These are phyloP conservation scores for Latrodectus hesperus DNA, from an alignment of 2,888 invertebrate species.

Conservation along the genomic window DNA sequence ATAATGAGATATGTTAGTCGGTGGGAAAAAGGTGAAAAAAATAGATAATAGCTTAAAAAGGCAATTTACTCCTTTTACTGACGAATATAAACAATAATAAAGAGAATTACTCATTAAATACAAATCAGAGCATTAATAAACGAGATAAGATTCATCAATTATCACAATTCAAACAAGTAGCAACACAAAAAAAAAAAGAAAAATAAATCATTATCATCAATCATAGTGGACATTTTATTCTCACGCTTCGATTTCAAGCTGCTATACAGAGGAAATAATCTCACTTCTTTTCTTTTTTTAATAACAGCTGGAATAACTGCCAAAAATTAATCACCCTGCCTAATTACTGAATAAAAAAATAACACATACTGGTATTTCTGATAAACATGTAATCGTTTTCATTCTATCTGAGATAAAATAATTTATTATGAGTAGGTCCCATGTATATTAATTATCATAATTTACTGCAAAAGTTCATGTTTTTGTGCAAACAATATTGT, in stretches of 20 bases:
- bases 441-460: no score
- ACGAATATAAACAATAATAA: constrained; percentile 33
- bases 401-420: no score
- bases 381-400: no score
- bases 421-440: no score
- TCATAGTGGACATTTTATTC: constrained; percentile 52
- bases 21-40: not conserved
- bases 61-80: not conserved
- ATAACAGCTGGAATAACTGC: no score
- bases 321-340: no score
- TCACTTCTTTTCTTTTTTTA: not conserved
- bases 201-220: constrained; percentile 27
- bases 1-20: not conserved
- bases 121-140: constrained; percentile 30
- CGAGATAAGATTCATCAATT: constrained; percentile 54
- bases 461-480: no score
- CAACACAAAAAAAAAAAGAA: constrained; percentile 8
- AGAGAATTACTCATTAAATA: constrained; percentile 49
- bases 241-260: constrained; percentile 42
- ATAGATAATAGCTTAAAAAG: not conserved
- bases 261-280: not conserved
- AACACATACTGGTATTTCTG: no score
- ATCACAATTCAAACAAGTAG: constrained; percentile 40
- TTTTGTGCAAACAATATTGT: no score
- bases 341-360: no score